Conservation (phyloP, 1,140 invertebrate species). For the Polypedilum pembai region DNA sequence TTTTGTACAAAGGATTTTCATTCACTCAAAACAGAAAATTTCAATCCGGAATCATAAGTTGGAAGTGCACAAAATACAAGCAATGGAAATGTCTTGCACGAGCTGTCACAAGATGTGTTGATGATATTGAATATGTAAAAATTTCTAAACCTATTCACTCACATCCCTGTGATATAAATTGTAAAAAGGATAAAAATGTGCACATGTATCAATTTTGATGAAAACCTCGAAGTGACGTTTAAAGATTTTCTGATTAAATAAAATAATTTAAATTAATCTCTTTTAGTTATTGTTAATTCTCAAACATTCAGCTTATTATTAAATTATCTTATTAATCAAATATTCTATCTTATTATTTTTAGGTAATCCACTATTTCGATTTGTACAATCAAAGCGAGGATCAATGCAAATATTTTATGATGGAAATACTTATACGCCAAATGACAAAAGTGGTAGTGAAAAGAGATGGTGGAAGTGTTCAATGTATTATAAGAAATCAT, state of each 20-base stretch:
- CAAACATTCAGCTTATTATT: too few species aligned
- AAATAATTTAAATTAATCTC: too few species aligned
- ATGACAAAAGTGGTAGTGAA: constrained; percentile 38
- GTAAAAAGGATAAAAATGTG: background rate
- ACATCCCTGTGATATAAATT: background rate
- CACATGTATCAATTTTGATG: background rate
- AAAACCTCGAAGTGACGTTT: background rate
- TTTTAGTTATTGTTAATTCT: too few species aligned
- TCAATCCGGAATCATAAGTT: background rate
- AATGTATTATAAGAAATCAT: constrained; percentile 43
- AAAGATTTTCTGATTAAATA: too few species aligned
- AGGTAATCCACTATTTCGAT: background rate
- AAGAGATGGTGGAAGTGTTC: constrained; percentile 42
- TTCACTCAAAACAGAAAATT: constrained; percentile 1
- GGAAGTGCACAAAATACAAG: constrained; percentile 22
- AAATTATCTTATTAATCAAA: too few species aligned
- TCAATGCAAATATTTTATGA: constrained; percentile 39
- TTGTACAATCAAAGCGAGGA: constrained; percentile 34
- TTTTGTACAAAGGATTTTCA: background rate
- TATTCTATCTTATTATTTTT: too few species aligned
- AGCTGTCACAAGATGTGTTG: constrained; percentile 38
- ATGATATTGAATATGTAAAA: constrained; percentile 34
- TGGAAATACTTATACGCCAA: constrained; percentile 42
- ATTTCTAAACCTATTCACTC: constrained; percentile 14
- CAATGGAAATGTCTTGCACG: constrained; percentile 38